Percentiles rank a stretch among this genome's conserved stretches.
Conservation (phyloP, 2,888 invertebrate species). For the Eilema caniola region DNA sequence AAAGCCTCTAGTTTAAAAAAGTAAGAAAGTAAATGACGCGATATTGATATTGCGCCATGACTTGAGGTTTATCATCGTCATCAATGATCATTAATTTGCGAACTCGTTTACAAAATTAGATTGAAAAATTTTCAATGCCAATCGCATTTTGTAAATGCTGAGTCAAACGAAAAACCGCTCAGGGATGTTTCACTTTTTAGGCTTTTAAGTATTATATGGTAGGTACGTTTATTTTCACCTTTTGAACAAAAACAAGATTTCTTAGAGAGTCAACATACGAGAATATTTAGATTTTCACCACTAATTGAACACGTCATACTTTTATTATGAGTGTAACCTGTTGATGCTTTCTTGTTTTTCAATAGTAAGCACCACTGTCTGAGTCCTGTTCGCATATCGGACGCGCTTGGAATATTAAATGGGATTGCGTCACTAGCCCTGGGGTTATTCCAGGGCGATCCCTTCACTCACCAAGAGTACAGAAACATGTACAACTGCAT, state of each 20-base stretch:
- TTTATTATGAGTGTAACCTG: constrained; percentile 11
- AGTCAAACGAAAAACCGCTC: no score
- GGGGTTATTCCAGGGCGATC: constrained; percentile 62
- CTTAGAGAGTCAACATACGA: background rate
- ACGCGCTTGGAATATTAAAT: constrained; percentile 63
- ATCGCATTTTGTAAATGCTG: no score
- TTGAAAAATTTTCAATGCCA: no score
- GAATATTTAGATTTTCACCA: background rate
- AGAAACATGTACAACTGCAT: constrained; percentile 54
- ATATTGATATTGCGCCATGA: no score
- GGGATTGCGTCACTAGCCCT: constrained; percentile 60
- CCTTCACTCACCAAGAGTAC: constrained; percentile 54
- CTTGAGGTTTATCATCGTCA: no score
- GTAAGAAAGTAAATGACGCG: no score
- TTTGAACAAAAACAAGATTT: background rate
- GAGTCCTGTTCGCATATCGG: constrained; percentile 43
- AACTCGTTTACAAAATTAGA: background rate
- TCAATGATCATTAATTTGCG: background rate
- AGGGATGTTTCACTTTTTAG: no score
- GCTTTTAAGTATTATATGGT: no score
- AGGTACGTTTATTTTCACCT: no score
- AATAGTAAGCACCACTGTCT: constrained; percentile 40
- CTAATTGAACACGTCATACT: background rate
- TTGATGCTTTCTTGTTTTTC: constrained; percentile 32
- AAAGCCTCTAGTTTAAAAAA: background rate